A percentile compares a stretch with the other conserved stretches of the same genome.
Conservation (phyloP, 1,140 invertebrate genomes). For the Pseudobourletiella spinata region DNA sequence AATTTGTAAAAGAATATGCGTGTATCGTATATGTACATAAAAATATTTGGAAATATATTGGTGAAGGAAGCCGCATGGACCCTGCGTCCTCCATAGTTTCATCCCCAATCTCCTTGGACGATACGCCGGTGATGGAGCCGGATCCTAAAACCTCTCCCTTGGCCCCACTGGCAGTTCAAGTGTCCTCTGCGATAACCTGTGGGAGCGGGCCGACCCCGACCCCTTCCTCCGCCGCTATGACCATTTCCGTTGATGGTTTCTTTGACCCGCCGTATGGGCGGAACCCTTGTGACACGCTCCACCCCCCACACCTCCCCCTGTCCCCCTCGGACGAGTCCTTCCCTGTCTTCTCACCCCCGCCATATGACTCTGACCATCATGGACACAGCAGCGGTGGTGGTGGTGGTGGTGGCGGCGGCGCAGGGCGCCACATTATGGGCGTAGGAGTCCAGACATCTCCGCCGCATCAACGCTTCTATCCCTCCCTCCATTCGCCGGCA, state of each 20-base stretch:
- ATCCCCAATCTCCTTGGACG: slow-evolving; percentile 25
- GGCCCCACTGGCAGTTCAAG: slow-evolving; percentile 35
- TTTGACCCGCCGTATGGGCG: slow-evolving; percentile 53
- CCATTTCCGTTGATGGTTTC: slow-evolving; percentile 72
- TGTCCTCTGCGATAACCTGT: slow-evolving; percentile 36
- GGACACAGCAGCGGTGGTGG: no score
- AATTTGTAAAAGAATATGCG: no score
- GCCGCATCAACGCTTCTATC: slow-evolving; percentile 41
- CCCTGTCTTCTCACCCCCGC: slow-evolving; percentile 72
- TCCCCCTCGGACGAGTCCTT: slow-evolving; percentile 56
- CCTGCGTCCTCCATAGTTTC: slow-evolving; percentile 30
- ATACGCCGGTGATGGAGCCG: slow-evolving; percentile 17
- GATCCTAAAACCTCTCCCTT: slow-evolving; percentile 16
- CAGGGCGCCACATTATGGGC: slow-evolving; percentile 36
- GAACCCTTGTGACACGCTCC: slow-evolving; percentile 20
- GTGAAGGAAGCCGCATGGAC: slow-evolving; percentile 18
- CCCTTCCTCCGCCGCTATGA: slow-evolving; percentile 72
- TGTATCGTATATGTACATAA: no score
- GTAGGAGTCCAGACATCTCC: slow-evolving; percentile 50
- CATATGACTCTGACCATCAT: slow-evolving; percentile 45
- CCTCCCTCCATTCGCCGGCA: slow-evolving; percentile 60
- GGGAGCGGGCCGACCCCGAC: slow-evolving; percentile 51
- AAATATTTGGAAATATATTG: no score
- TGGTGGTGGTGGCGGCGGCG: no score
- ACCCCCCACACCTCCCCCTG: slow-evolving; percentile 29